Evolutionary conservation across 2,888 invertebrate species (phyloP).

Genomic region (Hyles lineata): DNA sequence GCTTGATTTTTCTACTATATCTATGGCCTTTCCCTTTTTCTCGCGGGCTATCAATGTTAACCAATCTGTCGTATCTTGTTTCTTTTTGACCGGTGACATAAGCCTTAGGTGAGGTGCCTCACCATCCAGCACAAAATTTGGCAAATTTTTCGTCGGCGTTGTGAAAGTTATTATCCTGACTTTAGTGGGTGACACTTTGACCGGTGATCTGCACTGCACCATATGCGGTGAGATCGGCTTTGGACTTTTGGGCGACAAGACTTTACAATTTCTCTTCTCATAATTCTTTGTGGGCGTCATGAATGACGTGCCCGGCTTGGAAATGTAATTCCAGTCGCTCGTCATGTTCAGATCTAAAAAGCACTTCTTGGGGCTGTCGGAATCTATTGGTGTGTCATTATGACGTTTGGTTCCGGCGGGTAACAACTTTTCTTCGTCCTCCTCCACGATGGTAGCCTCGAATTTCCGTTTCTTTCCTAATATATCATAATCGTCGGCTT

Average conservation of each 20-base stretch:
- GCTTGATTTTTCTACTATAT: slow-evolving; percentile 34
- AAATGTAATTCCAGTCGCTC: slow-evolving; percentile 58
- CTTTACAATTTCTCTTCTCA: slow-evolving; percentile 54
- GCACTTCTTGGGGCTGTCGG: slow-evolving; percentile 45
- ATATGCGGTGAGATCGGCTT: slow-evolving; percentile 51
- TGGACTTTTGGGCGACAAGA: slow-evolving; percentile 60
- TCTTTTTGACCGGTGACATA: slow-evolving; percentile 88
- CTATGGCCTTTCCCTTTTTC: slow-evolving; percentile 44
- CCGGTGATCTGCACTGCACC: slow-evolving; percentile 46
- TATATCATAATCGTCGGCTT: slow-evolving; percentile 52
- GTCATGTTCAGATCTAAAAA: slow-evolving; percentile 36
- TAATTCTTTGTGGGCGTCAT: slow-evolving; percentile 71
- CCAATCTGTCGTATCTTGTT: slow-evolving; percentile 89
- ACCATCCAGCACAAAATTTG: slow-evolving; percentile 91
- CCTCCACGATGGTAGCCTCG: slow-evolving; percentile 41
- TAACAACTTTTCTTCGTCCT: slow-evolving; percentile 47
- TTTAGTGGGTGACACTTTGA: slow-evolving; percentile 55
- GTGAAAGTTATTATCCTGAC: slow-evolving; percentile 56
- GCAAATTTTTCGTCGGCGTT: slow-evolving; percentile 89
- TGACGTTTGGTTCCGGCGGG: slow-evolving; percentile 63
- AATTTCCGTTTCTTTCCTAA: slow-evolving; percentile 57
- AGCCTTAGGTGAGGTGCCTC: slow-evolving; percentile 90
- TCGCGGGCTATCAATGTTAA: slow-evolving; percentile 76
- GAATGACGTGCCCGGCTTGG: slow-evolving; percentile 63
- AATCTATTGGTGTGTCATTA: slow-evolving; percentile 52